Conservation (phyloP, 2,888 invertebrate genomes). For the Microchrysa polita region DNA sequence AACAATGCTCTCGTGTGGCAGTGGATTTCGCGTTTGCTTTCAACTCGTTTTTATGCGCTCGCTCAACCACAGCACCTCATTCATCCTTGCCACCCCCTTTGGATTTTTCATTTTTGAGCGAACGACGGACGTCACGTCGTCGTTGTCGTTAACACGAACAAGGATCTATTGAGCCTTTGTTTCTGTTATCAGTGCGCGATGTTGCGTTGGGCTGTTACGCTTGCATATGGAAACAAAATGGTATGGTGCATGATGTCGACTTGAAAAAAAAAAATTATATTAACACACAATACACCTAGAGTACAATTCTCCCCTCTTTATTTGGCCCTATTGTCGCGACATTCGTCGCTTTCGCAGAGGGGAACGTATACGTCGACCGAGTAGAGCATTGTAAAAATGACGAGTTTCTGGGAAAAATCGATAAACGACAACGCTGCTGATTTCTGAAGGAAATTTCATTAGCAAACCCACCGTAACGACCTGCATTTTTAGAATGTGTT, state of each 20-base stretch:
- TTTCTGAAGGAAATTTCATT: constrained; percentile 9
- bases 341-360: constrained; percentile 10
- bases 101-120: background rate
- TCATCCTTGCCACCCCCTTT: background rate
- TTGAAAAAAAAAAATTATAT: too few species aligned
- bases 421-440: constrained; percentile 27
- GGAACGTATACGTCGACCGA: constrained; percentile 1
- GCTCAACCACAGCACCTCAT: background rate
- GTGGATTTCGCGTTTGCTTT: constrained; percentile 17
- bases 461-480: constrained; percentile 40
- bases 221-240: background rate
- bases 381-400: constrained; percentile 26
- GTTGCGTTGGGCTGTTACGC: background rate
- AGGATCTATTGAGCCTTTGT: background rate
- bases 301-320: background rate
- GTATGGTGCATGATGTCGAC: background rate
- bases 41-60: constrained; percentile 21
- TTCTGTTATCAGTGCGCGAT: background rate
- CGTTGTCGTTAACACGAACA: too few species aligned
- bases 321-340: constrained; percentile 27
- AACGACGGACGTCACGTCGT: too few species aligned
- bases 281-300: too few species aligned
- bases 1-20: constrained; percentile 27
- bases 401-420: constrained; percentile 44
- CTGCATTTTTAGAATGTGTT: constrained; percentile 34